phyloP scores from a whole-genome alignment of 2,113 vertebrate species.

The Choloepus hoffmanni region DNA sequence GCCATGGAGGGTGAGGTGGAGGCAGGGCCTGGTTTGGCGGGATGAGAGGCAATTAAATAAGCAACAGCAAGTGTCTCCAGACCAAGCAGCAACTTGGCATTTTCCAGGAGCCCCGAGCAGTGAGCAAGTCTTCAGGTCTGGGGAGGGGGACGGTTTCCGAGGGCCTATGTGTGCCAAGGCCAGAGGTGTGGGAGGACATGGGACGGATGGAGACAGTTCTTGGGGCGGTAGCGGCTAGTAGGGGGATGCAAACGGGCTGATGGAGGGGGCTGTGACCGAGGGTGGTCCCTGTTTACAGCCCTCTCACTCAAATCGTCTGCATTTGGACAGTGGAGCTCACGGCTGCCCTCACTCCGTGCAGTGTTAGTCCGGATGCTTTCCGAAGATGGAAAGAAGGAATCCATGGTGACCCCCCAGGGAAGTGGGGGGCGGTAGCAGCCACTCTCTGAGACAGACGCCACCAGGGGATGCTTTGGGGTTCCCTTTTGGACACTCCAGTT shows the following conservation, averaged over 20 bases:
- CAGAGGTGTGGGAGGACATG: background rate
- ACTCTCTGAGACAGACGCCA: background rate
- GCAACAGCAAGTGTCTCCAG: background rate
- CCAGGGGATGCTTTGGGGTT: background rate
- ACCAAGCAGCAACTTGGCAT: background rate
- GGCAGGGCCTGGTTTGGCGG: background rate
- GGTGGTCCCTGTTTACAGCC: no score
- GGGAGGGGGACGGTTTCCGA: background rate
- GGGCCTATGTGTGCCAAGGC: no score
- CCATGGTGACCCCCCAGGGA: background rate
- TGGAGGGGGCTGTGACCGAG: background rate
- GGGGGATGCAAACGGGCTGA: background rate
- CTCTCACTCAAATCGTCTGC: no score
- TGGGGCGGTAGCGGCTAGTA: no score
- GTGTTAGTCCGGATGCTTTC: no score
- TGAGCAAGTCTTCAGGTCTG: background rate
- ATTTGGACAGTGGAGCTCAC: no score
- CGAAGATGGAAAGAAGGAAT: background rate
- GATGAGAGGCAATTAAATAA: background rate
- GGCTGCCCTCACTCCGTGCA: no score
- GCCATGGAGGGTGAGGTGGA: background rate
- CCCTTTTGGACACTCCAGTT: background rate
- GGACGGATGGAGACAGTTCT: background rate
- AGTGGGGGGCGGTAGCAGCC: background rate
- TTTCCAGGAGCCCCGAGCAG: background rate